Base-by-base conservation (phyloP, 1,140 invertebrate species). In the Pseudomyrmex cubaensis region DNA sequence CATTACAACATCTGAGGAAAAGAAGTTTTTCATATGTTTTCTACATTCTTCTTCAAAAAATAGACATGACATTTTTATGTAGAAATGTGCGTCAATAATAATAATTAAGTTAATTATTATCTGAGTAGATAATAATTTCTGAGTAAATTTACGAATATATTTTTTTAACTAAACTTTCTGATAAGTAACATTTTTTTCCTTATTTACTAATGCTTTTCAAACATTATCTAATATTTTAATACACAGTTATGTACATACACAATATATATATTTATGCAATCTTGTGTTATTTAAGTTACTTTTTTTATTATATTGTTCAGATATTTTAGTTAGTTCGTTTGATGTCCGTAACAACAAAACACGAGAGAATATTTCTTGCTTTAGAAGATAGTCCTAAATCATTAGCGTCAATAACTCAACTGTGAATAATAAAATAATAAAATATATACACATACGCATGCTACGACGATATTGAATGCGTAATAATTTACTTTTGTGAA, bases 401-500 rank as follows among this genome's bases (percentile, higher is more conserved):
- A 63, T 59, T 10, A 13, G 12, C 48, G 66, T 67, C 59, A 82
- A 66, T 52, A 70, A 46, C 76, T 35, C 35, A 73, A 22, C 22
- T 74, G 13, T 75, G 12, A 56, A 50, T 7, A 35, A 35, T 35
- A 35, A 35, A 35, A 35, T 35, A 35, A 52, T 20, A 35, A 35
- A 35, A 0, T 35, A 35, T 35, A 35, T 35, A 35, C 7, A 35
- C 35, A 35, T 35, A 35, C 9, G 12, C 66, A 8, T 20, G 13
- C n/a, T 22, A 20, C 57, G 46, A 15, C 46, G 3, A 15, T 12
- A 50, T 87, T 64, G 59, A 17, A 57, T 35, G 48, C 13, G 2
- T 9, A n/a, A 25, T 25, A 85, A 72, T 73, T 85, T 82, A 82
- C 87, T 56, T 50, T 48, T 46, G 17, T 25, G 35, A 73, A 85